Evolutionary conservation across 2,888 invertebrate genomes (phyloP).

Genomic region (Trissoscelio sp.): DNA sequence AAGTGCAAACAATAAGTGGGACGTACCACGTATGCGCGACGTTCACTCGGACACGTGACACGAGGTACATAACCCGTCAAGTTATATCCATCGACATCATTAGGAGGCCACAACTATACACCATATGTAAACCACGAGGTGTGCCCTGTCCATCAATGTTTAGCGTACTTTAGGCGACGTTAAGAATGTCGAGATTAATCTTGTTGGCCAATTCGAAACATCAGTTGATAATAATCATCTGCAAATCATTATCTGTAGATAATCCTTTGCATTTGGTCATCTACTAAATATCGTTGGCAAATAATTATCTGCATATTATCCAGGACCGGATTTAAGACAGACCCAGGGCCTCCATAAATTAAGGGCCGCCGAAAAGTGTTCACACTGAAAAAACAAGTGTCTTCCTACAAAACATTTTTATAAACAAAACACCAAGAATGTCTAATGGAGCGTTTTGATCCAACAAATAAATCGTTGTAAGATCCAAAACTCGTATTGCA

Average conservation of each 20-base stretch:
- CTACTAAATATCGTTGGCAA: too few species aligned
- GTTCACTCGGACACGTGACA: conserved; percentile 62
- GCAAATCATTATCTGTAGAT: too few species aligned
- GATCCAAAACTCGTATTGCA: conserved; percentile 67
- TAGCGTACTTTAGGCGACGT: conserved; percentile 30
- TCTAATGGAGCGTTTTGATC: conserved; percentile 39
- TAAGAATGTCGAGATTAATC: conserved; percentile 27
- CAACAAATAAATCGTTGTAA: conserved; percentile 29
- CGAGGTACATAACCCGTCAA: conserved; percentile 54
- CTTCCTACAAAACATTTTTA: too few species aligned
- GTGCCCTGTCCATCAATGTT: conserved; percentile 26
- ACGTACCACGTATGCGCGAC: conserved; percentile 78
- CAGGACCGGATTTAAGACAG: too few species aligned
- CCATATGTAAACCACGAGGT: conserved; percentile 33
- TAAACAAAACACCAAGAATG: too few species aligned
- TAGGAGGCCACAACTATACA: conserved; percentile 46
- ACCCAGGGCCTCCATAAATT: too few species aligned
- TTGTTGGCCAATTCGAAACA: conserved; percentile 12
- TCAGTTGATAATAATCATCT: too few species aligned
- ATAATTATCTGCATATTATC: too few species aligned
- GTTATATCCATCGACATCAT: conserved; percentile 61
- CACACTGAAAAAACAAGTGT: too few species aligned
- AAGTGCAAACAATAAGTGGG: conserved; percentile 75
- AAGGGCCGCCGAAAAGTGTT: too few species aligned
- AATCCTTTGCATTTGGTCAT: too few species aligned